A percentile compares a stretch with the other conserved stretches of the same genome.
phyloP scores from a whole-genome alignment of 1,140 invertebrate species.

The Pissodes strobi region DNA sequence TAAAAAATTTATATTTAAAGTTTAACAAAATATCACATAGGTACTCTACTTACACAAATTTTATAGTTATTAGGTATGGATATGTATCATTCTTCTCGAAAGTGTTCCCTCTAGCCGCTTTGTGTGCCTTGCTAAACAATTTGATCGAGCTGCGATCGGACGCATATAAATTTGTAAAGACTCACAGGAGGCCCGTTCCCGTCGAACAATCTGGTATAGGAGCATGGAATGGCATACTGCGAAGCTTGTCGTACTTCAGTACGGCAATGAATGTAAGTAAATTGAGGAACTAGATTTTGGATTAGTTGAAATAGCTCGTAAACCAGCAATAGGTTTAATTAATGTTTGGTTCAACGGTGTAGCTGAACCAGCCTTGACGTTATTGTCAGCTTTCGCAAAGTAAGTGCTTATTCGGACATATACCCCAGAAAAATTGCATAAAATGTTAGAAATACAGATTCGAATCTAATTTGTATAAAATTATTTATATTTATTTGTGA shows the following conservation, averaged over 20 bases:
- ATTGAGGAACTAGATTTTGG: too few relatives aligned
- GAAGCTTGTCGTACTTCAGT: slow-evolving; percentile 41
- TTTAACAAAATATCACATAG: too few relatives aligned
- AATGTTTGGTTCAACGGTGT: too few relatives aligned
- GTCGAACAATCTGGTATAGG: slow-evolving; percentile 69
- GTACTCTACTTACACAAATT: too few relatives aligned
- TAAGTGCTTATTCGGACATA: not conserved
- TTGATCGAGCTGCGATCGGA: slow-evolving; percentile 78
- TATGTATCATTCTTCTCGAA: slow-evolving; percentile 84
- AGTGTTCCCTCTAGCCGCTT: slow-evolving; percentile 78
- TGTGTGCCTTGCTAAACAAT: slow-evolving; percentile 81
- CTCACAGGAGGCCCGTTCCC: slow-evolving; percentile 71
- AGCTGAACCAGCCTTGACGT: too few relatives aligned
- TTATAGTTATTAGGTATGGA: slow-evolving; percentile 79
- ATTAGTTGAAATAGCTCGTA: not conserved
- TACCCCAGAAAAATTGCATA: too few relatives aligned
- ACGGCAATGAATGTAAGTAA: slow-evolving; percentile 45
- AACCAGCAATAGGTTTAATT: not conserved
- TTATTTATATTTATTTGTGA: too few relatives aligned
- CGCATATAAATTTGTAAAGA: slow-evolving; percentile 75
- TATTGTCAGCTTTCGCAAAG: too few relatives aligned
- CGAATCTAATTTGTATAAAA: too few relatives aligned
- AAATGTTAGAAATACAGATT: too few relatives aligned
- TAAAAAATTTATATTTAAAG: too few relatives aligned
- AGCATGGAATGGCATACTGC: slow-evolving; percentile 63